Evolutionary conservation across 2,113 vertebrate species (phyloP).

Genomic region (Sakesphorus luctuosus): DNA sequence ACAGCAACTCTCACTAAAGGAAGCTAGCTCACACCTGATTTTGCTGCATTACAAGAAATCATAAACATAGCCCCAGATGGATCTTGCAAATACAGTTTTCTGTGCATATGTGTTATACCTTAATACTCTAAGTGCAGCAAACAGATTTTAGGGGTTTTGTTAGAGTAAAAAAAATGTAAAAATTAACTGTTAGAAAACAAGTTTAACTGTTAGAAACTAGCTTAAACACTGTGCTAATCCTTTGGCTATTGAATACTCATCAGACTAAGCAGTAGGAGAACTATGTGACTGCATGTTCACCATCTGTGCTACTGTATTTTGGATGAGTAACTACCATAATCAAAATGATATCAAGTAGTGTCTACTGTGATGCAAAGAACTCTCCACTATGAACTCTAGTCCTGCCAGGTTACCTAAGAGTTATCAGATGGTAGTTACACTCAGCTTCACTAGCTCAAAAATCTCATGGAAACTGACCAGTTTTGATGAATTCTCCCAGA

Average conservation of each 20-base stretch:
- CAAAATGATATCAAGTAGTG: not conserved
- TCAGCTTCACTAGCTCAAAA: not conserved
- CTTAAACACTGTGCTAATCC: not conserved
- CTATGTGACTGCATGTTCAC: not conserved
- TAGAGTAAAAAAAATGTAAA: not conserved
- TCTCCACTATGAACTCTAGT: not conserved
- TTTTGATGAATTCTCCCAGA: not conserved
- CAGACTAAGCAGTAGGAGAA: not conserved
- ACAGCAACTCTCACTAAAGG: not conserved
- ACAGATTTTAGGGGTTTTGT: not conserved
- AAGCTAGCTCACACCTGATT: not conserved
- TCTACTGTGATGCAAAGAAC: not conserved
- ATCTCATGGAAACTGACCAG: not conserved
- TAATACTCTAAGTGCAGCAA: not conserved
- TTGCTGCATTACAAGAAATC: not conserved
- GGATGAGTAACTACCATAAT: not conserved
- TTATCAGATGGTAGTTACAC: not conserved
- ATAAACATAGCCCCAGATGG: not conserved
- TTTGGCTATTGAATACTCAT: not conserved
- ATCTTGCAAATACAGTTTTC: not conserved
- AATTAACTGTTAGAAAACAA: not conserved
- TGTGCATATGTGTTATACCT: not conserved
- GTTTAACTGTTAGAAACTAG: not conserved
- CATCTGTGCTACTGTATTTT: not conserved
- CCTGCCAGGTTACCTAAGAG: not conserved